phyloP scores from a whole-genome alignment of 2,113 vertebrate genomes.

The Gopherus evgoodei region DNA sequence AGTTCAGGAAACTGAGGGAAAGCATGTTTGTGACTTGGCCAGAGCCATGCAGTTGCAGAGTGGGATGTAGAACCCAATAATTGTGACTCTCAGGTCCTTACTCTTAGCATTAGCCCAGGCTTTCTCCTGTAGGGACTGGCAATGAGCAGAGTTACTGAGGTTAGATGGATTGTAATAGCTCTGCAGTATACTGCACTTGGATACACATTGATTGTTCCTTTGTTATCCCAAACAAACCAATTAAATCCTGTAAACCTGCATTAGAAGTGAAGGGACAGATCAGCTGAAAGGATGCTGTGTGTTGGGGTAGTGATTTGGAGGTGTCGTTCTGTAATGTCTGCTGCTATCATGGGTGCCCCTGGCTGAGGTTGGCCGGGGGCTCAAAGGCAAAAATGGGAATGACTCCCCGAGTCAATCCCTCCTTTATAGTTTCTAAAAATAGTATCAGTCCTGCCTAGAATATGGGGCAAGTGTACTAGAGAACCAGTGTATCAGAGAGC shows the following conservation, averaged over 20 bases:
- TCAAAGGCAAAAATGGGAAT: no score
- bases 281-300: background rate
- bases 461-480: no score
- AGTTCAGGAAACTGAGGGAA: background rate
- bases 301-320: background rate
- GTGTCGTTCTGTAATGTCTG: background rate
- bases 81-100: background rate
- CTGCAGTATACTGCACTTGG: background rate
- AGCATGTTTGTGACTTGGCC: background rate
- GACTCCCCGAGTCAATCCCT: no score
- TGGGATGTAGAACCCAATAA: background rate
- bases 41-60: background rate
- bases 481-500: no score
- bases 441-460: no score
- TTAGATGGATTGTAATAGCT: background rate
- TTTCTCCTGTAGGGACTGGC: background rate
- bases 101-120: background rate
- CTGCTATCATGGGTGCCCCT: no score
- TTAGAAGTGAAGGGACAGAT: background rate
- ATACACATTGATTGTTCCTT: background rate
- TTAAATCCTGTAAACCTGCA: background rate
- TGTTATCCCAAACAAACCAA: background rate
- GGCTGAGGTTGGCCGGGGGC: no score
- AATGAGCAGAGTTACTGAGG: background rate
- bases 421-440: no score